Base-by-base conservation (phyloP, 1,140 invertebrate species). In the Calycopis cecrops region DNA sequence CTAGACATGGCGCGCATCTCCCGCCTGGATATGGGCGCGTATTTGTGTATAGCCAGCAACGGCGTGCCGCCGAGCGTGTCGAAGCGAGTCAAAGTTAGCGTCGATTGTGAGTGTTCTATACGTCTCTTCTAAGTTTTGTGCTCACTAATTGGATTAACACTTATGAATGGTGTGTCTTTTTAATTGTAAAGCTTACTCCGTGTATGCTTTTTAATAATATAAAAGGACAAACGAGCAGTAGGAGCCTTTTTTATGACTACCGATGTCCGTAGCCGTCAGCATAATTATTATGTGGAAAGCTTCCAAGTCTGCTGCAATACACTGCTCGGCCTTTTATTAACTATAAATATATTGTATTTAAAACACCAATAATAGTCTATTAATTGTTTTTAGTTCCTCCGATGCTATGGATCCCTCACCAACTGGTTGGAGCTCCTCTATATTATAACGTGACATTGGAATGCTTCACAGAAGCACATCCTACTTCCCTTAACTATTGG, bases 401-500 rank as follows among this genome's bases (percentile, higher is more conserved):
- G 8, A 95, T 95, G 93, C 85, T 96, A 48, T 95, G 92, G 93
- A 96, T 97, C 71, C 95, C 95, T 0, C 95, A 97, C 85, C 96
- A 97, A 81, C 88, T 97, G 60, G 94, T 97, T 17, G 94, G 95
- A 11, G 93, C 93, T 37, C 94, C 94, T 3, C 85, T 93, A 47
- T 93, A 92, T 37, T 94, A 93, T 70, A 92, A 93, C 44, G 94
- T 97, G 8, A 95, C 93, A 1, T 82, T 98, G 44, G 95, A 97
- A 82, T 97, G 96, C 81, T 93, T 94, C 73, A 95, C 95, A 1
- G 96, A 97, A 83, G 95, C 96, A 8, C 94, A 96, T 88, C 96
- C 96, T 4, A 95, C 93, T 4, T 96, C 96, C 8, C 90, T 97
- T 17, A 97, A 97, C 86, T 97, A 97, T 77, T 98, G 96, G 96